phyloP scores from a whole-genome alignment of 2,797 vertebrate genomes.

The Gadopsis bispinosus region DNA sequence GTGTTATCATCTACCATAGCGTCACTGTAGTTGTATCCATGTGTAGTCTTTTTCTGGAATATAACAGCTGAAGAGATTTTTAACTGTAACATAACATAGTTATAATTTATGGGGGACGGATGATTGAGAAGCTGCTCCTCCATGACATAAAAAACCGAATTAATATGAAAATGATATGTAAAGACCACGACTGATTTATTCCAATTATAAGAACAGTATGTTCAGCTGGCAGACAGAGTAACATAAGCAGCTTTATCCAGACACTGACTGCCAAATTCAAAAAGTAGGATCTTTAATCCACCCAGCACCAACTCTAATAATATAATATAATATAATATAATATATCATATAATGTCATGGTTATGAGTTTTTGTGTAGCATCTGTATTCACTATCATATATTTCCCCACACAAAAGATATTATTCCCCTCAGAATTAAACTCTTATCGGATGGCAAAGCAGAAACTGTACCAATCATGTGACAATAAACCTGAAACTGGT shows the following conservation, averaged over 20 bases:
- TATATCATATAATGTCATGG: neutral
- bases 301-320: neutral
- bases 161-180: slow-evolving; percentile 63
- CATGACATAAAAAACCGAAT: slow-evolving; percentile 16
- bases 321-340: neutral
- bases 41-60: neutral
- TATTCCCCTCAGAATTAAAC: neutral
- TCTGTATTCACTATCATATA: neutral
- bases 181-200: slow-evolving; percentile 58
- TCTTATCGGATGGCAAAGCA: neutral
- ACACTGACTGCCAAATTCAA: slow-evolving; percentile 13
- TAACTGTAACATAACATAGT: neutral
- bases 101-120: neutral
- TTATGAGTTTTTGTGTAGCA: neutral
- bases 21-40: neutral
- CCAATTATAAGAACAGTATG: slow-evolving; percentile 32
- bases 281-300: slow-evolving; percentile 32
- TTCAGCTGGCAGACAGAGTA: slow-evolving; percentile 35
- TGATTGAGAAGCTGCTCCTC: slow-evolving; percentile 29
- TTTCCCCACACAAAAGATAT: neutral
- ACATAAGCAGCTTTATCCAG: slow-evolving; percentile 46
- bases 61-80: neutral
- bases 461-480: neutral
- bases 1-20: neutral
- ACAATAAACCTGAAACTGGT: neutral